Conservation (phyloP, 2,113 vertebrate genomes). For the Poicephalus gulielmi region DNA sequence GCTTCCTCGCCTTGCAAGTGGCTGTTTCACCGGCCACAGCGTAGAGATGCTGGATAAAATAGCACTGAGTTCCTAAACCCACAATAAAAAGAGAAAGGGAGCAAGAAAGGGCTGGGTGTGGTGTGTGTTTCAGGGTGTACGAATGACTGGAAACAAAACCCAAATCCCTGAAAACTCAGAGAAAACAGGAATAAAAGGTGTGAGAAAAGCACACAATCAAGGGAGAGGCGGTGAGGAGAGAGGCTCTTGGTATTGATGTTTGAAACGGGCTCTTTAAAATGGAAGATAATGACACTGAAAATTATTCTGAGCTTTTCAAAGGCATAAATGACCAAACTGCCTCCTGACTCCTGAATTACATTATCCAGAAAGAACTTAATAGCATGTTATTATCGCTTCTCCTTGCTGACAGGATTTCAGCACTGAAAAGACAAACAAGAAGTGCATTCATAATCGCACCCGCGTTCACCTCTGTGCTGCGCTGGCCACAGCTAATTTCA, state of each 20-base stretch:
- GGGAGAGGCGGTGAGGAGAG: not conserved
- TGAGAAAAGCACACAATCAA: slow-evolving; percentile 31
- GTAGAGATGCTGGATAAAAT: not conserved
- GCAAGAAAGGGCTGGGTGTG: not conserved
- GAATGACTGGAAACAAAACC: not conserved
- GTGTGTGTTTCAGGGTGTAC: not conserved
- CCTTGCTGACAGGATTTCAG: slow-evolving; percentile 77
- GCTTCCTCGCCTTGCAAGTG: not conserved
- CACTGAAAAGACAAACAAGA: slow-evolving; percentile 80
- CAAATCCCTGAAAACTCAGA: slow-evolving; percentile 11
- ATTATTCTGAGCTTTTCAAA: slow-evolving; percentile 82
- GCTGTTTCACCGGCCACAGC: not conserved
- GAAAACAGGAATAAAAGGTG: slow-evolving; percentile 47
- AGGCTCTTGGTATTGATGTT: slow-evolving; percentile 61
- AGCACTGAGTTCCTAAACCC: not conserved
- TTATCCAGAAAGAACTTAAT: slow-evolving; percentile 83
- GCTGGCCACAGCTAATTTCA: slow-evolving; percentile 52
- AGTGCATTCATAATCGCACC: slow-evolving; percentile 62
- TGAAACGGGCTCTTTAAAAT: slow-evolving; percentile 75
- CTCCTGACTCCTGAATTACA: slow-evolving; percentile 81
- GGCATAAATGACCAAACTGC: slow-evolving; percentile 82
- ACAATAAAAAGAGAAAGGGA: not conserved
- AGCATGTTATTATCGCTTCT: slow-evolving; percentile 81
- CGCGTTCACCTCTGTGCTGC: slow-evolving; percentile 54
- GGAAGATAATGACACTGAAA: slow-evolving; percentile 77